These are phyloP conservation scores for honey bee (Apis mellifera) DNA, from an alignment of 1,140 invertebrate genomes.

Conservation along the genomic window Amel_HAv3.1 CM009939.2:3611501-3612000, in stretches of 20 bases:
- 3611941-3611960: not conserved
- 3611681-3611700: not conserved
- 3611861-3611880: conserved; percentile 61
- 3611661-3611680: not conserved
- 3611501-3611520: not conserved
- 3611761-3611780: conserved; percentile 53
- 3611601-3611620: conserved; percentile 10
- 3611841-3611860: conserved; percentile 62
- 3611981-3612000: too few relatives aligned
- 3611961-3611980: too few relatives aligned
- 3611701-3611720: not conserved
- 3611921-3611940: not conserved
- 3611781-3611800: conserved; percentile 42
- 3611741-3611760: conserved; percentile 48
- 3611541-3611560: conserved; percentile 26
- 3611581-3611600: too few relatives aligned
- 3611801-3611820: conserved; percentile 43
- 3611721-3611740: not conserved
- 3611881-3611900: not conserved
- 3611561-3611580: conserved; percentile 1
- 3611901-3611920: not conserved
- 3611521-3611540: not conserved
- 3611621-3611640: not conserved
- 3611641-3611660: not conserved
- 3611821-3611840: conserved; percentile 46